Base-by-base conservation (phyloP, 64 coral and sea anemone genomes). In the Montipora efflorescens region DNA sequence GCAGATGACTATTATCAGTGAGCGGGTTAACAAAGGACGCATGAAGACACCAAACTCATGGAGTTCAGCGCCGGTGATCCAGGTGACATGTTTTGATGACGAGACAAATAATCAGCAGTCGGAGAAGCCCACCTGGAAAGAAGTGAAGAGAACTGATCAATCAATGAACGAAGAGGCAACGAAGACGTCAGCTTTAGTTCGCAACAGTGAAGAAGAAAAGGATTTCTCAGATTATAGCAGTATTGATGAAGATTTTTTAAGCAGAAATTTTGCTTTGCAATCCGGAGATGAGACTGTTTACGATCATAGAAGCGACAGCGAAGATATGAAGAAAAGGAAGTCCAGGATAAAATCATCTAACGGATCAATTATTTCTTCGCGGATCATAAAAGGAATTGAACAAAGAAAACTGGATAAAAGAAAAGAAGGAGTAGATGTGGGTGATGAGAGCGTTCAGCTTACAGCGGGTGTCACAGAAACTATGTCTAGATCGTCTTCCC, bases 21-120 rank as follows among this genome's bases (percentile, higher is more conserved):
- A 4, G 28, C 67, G 18, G 3, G 13, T 67, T 19, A 45, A 47
- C 81, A 68, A 10, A 0, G 59, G 81, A 47, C 44, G 47, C 9
- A 45, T 10, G 10, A 62, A 62, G 43, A 67, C 59, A 67, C 22
- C 59, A 12, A 7, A 14, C 5, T 43, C 59, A 15, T 45, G 81
- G 59, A 84, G 16, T 67, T 86, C 45, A 48, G 47, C 67, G 43
- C 82, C 82, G 16, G 19, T 14, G 9, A 86, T 86, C 23, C 14
- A 86, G 7, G 66, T 86, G 18, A 86, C 82, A 5, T 50, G 82
- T 43, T 86, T 86, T 23, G 82, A 86, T 22, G 82, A 85, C 45
- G 82, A 86, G 15, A 6, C n/a, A 4, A 50, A 72, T 16, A 86
- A 86, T 6, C 16, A 86, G 13, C 46, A 86, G 82, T 25, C 71